Evolutionary conservation across 2,113 vertebrate genomes (phyloP).

Genomic region (Herpailurus yagouaroundi): DNA sequence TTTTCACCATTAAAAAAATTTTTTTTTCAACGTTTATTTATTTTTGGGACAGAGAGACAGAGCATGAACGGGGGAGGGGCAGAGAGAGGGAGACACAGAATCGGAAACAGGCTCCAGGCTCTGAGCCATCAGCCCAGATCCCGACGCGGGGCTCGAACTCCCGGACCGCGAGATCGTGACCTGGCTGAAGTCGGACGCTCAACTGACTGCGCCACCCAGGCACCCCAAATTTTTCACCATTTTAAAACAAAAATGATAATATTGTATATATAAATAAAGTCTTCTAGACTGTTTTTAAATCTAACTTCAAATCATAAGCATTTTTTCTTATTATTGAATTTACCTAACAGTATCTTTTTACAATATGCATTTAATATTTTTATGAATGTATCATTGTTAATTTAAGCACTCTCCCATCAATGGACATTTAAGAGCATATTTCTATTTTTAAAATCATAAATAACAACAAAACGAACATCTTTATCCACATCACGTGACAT

Average conservation of each 20-base stretch:
- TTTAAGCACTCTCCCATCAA: neutral
- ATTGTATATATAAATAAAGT: neutral
- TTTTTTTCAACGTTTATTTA: no score
- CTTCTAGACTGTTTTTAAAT: neutral
- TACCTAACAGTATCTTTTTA: neutral
- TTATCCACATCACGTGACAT: neutral
- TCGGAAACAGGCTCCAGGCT: no score
- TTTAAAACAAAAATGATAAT: neutral
- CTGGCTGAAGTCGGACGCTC: no score
- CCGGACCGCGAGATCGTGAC: no score
- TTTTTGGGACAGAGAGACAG: no score
- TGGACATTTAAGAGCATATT: neutral
- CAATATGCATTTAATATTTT: neutral
- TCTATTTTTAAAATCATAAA: slow-evolving; percentile 36
- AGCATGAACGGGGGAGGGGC: no score
- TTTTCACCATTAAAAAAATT: neutral
- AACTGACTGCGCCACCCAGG: no score
- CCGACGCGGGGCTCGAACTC: no score
- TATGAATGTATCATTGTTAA: neutral
- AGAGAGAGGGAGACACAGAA: no score
- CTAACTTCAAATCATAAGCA: neutral
- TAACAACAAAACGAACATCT: slow-evolving; percentile 55
- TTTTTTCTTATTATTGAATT: neutral
- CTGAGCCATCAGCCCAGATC: no score
- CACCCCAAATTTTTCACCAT: neutral